These are phyloP conservation scores for Toxotes jaculatrix DNA, from an alignment of 2,113 vertebrate genomes.

Conservation along the genomic window DNA sequence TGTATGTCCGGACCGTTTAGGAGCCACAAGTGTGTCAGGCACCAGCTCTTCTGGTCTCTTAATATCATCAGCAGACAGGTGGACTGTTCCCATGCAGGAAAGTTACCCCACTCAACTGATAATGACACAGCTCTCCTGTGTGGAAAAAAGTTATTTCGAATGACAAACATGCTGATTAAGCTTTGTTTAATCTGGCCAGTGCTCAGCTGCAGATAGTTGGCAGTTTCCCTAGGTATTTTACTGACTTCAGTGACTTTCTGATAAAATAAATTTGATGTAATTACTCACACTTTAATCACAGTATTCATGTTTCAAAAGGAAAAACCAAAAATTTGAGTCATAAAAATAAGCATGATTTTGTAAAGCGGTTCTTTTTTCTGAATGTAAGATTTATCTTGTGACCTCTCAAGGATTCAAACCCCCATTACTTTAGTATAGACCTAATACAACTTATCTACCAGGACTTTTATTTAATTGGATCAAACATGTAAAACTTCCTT, in stretches of 20 bases:
- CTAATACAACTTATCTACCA: too few relatives aligned
- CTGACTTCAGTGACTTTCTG: not conserved
- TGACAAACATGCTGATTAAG: constrained; percentile 36
- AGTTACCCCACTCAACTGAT: not conserved
- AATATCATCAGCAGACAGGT: constrained; percentile 41
- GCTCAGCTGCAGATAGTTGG: constrained; percentile 66
- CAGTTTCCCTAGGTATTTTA: constrained; percentile 15
- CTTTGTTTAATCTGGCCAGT: constrained; percentile 14
- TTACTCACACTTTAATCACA: not conserved
- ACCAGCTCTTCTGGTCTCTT: constrained; percentile 4
- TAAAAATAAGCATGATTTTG: not conserved
- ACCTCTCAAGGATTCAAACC: not conserved
- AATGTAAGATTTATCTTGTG: too few relatives aligned
- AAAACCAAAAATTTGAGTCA: not conserved
- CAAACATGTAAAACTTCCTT: too few relatives aligned
- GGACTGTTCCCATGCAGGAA: constrained; percentile 50
- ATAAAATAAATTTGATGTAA: too few relatives aligned
- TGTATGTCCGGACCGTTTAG: not conserved
- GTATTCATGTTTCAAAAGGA: too few relatives aligned
- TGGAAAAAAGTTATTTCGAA: constrained; percentile 41
- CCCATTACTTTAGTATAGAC: not conserved
- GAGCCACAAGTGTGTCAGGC: not conserved
- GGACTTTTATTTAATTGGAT: too few relatives aligned
- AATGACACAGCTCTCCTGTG: not conserved
- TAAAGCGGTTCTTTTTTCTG: too few relatives aligned